These are phyloP conservation scores for Tonatia bakeri DNA, from an alignment of 2,113 vertebrate genomes.

Conservation along the genomic window DNA sequence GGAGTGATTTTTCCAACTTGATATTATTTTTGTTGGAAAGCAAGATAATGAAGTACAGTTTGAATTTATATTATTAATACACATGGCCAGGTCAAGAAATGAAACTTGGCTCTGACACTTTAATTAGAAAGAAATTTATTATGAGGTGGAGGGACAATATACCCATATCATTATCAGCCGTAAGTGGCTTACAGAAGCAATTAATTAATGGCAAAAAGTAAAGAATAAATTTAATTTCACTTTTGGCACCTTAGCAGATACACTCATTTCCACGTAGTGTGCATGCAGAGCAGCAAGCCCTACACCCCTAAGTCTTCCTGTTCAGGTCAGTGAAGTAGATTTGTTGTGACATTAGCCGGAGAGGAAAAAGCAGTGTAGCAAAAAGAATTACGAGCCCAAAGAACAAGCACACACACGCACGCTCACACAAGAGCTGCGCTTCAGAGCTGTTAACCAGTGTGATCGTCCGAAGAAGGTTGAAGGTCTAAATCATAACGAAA, in stretches of 20 bases:
- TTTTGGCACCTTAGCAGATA: conserved; percentile 31
- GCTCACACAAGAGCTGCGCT: neutral
- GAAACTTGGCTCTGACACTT: neutral
- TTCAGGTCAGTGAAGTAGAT: conserved; percentile 71
- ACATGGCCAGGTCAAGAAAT: neutral
- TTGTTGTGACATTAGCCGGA: conserved; percentile 76
- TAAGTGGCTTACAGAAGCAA: neutral
- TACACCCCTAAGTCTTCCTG: conserved; percentile 54
- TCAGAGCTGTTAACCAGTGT: conserved; percentile 48
- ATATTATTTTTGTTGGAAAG: neutral
- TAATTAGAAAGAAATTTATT: neutral
- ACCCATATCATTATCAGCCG: neutral
- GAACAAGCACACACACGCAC: neutral
- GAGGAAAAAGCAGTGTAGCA: conserved; percentile 72
- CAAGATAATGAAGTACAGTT: neutral
- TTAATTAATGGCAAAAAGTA: conserved; percentile 16
- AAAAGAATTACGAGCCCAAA: conserved; percentile 67
- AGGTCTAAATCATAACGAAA: conserved; percentile 55
- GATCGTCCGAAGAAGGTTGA: conserved; percentile 53
- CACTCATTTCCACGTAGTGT: conserved; percentile 40
- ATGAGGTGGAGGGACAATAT: neutral
- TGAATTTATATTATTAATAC: neutral
- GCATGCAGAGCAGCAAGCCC: conserved; percentile 22
- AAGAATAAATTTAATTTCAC: conserved; percentile 53
- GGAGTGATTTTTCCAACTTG: neutral